A percentile compares a stretch with the other conserved stretches of the same genome.
Evolutionary conservation across 2,888 invertebrate species (phyloP).

Genomic region (Furcula furcula): DNA sequence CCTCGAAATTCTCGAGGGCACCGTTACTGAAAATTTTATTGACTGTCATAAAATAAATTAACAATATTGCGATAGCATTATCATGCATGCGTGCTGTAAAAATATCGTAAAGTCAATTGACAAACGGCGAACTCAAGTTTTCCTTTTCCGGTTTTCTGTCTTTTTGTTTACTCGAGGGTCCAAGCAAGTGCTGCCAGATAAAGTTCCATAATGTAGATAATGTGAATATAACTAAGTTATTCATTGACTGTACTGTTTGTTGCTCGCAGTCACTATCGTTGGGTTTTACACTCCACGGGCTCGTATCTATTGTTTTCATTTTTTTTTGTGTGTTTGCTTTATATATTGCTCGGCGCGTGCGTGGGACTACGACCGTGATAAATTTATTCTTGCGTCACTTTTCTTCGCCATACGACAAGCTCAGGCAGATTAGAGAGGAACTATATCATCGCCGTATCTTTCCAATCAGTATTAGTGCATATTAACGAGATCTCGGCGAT

Average conservation of each 20-base stretch:
- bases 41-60: conserved; percentile 17
- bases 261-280: conserved; percentile 73
- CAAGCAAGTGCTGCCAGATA: conserved; percentile 70
- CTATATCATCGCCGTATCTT: conserved; percentile 59
- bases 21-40: conserved; percentile 21
- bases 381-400: conserved; percentile 70
- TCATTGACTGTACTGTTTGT: conserved; percentile 63
- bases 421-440: conserved; percentile 63
- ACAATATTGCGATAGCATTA: conserved; percentile 17
- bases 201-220: conserved; percentile 79
- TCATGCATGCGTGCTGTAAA: conserved; percentile 25
- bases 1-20: conserved; percentile 16
- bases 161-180: conserved; percentile 60
- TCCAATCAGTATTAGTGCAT: conserved; percentile 51
- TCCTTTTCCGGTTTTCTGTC: conserved; percentile 44
- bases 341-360: conserved; percentile 61
- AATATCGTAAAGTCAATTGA: conserved; percentile 36
- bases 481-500: conserved; percentile 40
- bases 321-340: conserved; percentile 69
- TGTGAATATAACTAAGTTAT: conserved; percentile 81
- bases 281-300: conserved; percentile 76
- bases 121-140: conserved; percentile 61
- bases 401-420: conserved; percentile 64
- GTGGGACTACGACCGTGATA: conserved; percentile 77
- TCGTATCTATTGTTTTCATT: conserved; percentile 59